phyloP scores from a whole-genome alignment of 2,888 invertebrate genomes.

The Caenorhabditis parvicauda region DNA sequence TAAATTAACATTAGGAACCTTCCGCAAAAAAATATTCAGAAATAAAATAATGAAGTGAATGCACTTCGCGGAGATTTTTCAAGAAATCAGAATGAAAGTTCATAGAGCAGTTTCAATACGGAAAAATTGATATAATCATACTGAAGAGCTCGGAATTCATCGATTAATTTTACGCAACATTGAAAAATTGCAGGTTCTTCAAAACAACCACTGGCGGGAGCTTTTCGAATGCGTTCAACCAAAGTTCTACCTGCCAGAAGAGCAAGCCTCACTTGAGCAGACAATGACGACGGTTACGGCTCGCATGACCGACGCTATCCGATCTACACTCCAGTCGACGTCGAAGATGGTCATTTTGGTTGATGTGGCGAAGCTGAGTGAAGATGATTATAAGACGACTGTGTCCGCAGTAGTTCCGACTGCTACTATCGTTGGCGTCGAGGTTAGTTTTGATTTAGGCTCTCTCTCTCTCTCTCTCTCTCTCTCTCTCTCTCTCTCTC shows the following conservation, averaged over 20 bases:
- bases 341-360: slow-evolving; percentile 22
- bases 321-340: slow-evolving; percentile 7
- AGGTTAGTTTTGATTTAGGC: too few relatives aligned
- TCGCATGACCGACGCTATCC: slow-evolving; percentile 25
- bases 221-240: slow-evolving; percentile 51
- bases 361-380: slow-evolving; percentile 14
- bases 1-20: too few relatives aligned
- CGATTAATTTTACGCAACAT: slow-evolving; percentile 12
- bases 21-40: too few relatives aligned
- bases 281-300: slow-evolving; percentile 10
- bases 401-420: slow-evolving; percentile 24
- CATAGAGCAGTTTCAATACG: too few relatives aligned
- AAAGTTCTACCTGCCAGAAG: slow-evolving; percentile 46
- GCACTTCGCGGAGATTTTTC: too few relatives aligned
- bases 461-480: too few relatives aligned
- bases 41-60: too few relatives aligned
- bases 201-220: slow-evolving; percentile 46
- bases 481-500: too few relatives aligned
- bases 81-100: too few relatives aligned
- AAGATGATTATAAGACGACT: slow-evolving; percentile 10
- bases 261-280: slow-evolving; percentile 28
- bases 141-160: too few relatives aligned
- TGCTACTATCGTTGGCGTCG: slow-evolving; percentile 21
- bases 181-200: slow-evolving; percentile 17
- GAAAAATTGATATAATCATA: too few relatives aligned